A percentile compares a stretch with the other conserved stretches of the same genome.
These are phyloP conservation scores for Echiichthys vipera DNA, from an alignment of 2,797 vertebrate species.

Conservation along the genomic window DNA sequence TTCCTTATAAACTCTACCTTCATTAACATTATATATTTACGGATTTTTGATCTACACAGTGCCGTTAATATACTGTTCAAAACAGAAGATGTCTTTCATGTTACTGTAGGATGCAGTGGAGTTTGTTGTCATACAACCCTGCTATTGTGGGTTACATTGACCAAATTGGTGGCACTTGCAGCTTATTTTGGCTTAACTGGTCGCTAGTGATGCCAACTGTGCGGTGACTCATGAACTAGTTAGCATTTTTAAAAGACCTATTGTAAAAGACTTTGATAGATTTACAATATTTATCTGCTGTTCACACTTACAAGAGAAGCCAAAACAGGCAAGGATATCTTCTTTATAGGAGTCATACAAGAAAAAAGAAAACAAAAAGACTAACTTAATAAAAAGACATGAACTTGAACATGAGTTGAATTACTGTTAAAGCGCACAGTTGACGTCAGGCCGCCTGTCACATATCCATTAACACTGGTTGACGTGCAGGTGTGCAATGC, in stretches of 20 bases:
- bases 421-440: neutral
- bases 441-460: neutral
- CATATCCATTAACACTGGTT: neutral
- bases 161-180: too few species aligned
- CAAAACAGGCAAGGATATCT: neutral
- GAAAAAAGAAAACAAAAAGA: neutral
- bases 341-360: neutral
- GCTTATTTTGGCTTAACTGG: too few species aligned
- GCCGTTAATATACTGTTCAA: neutral
- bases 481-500: constrained; percentile 41
- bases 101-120: neutral
- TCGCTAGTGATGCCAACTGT: neutral
- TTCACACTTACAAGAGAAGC: neutral
- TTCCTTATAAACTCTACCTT: too few species aligned
- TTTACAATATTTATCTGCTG: neutral
- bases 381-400: neutral
- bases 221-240: neutral
- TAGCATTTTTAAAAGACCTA: neutral
- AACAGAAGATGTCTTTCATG: neutral
- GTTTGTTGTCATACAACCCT: neutral
- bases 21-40: too few species aligned
- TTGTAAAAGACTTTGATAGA: neutral
- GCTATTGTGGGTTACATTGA: too few species aligned
- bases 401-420: neutral
- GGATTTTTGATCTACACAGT: too few species aligned